A percentile compares a stretch with the other conserved stretches of the same genome.
Evolutionary conservation across 2,113 vertebrate genomes (phyloP).

Genomic region (Cranoglanis bouderius): DNA sequence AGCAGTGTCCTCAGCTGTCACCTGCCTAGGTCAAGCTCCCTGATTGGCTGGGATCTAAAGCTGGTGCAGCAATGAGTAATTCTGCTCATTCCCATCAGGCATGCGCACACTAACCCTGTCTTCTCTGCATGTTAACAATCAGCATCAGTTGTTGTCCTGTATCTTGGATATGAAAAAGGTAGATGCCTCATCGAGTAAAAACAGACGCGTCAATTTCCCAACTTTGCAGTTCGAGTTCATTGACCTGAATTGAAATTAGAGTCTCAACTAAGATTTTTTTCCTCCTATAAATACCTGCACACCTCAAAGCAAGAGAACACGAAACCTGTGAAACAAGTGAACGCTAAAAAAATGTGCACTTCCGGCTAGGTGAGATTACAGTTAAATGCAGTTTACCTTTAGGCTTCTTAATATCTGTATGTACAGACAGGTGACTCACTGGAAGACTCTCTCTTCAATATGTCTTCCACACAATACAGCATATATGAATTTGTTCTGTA

Average conservation of each 20-base stretch:
- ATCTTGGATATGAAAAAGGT: not conserved
- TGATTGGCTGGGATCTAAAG: not conserved
- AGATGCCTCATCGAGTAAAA: not conserved
- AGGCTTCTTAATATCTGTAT: not conserved
- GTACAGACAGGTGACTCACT: not conserved
- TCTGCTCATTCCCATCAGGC: constrained; percentile 40
- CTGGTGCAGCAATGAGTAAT: constrained; percentile 38
- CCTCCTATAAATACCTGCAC: not conserved
- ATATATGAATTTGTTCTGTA: not conserved
- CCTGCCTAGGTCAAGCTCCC: not conserved
- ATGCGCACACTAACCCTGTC: constrained; percentile 59
- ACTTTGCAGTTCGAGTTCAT: not conserved
- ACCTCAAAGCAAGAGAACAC: not conserved
- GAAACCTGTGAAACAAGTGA: not conserved
- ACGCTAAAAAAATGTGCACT: no score
- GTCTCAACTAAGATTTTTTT: not conserved
- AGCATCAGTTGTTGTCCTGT: constrained; percentile 29
- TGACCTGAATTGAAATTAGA: not conserved
- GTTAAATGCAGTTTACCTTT: not conserved
- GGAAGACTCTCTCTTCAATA: not conserved
- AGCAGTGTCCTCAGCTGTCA: constrained; percentile 51
- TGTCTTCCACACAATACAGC: not conserved
- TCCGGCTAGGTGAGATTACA: not conserved
- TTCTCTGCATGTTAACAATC: constrained; percentile 66
- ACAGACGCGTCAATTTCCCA: no score